phyloP scores from a whole-genome alignment of 2,888 invertebrate species.

The Malthinus flaveolus region DNA sequence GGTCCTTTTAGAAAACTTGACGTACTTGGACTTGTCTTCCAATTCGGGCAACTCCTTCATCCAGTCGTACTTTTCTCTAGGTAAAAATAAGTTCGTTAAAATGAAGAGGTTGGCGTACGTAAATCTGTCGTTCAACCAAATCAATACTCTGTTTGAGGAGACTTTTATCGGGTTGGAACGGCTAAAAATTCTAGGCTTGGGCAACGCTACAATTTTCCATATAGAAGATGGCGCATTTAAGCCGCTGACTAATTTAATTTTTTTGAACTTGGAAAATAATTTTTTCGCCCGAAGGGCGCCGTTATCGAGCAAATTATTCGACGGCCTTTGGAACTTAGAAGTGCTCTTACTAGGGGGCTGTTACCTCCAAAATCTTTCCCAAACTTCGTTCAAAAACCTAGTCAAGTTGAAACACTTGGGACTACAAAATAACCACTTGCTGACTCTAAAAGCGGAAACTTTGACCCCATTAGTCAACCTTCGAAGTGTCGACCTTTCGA shows the following conservation, averaged over 20 bases:
- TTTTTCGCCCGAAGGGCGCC: constrained; percentile 48
- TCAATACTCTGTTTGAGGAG: constrained; percentile 57
- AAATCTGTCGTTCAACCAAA: constrained; percentile 60
- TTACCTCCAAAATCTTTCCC: constrained; percentile 53
- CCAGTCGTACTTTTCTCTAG: constrained; percentile 59
- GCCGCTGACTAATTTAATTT: constrained; percentile 53
- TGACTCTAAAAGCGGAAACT: constrained; percentile 53
- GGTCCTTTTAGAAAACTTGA: constrained; percentile 56
- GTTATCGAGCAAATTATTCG: constrained; percentile 50
- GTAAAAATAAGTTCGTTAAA: constrained; percentile 56
- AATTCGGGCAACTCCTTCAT: constrained; percentile 55
- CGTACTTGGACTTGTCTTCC: constrained; percentile 58
- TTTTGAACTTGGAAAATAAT: constrained; percentile 61
- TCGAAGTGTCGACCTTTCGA: constrained; percentile 57
- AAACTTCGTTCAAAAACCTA: constrained; percentile 58
- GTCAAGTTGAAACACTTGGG: constrained; percentile 58
- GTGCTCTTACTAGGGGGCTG: constrained; percentile 58
- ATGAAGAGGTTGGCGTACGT: constrained; percentile 56
- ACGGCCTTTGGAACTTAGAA: constrained; percentile 57
- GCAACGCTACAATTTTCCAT: constrained; percentile 58
- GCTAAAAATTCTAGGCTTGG: constrained; percentile 57
- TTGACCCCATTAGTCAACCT: constrained; percentile 56
- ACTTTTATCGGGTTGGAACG: constrained; percentile 59
- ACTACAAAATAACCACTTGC: constrained; percentile 57
- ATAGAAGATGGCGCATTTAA: constrained; percentile 58